phyloP scores from a whole-genome alignment of 2,888 invertebrate genomes.

The Allacma fusca region DNA sequence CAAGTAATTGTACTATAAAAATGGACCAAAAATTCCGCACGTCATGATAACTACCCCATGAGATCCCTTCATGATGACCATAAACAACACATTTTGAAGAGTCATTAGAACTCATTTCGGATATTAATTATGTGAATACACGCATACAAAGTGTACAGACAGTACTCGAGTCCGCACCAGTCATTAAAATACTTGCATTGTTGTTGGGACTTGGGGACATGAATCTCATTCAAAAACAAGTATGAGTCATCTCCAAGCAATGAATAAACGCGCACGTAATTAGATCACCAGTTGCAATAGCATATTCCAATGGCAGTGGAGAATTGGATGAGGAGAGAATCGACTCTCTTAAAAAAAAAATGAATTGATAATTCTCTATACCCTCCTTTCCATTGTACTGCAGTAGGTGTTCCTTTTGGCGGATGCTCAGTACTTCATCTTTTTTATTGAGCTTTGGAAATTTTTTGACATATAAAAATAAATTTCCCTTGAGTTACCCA shows the following conservation, averaged over 20 bases:
- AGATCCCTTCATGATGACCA: background rate
- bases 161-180: background rate
- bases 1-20: background rate
- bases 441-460: background rate
- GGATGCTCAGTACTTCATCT: background rate
- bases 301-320: background rate
- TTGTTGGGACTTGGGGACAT: background rate
- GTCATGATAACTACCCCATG: background rate
- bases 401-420: background rate
- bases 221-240: background rate
- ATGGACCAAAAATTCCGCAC: background rate
- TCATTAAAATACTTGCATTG: background rate
- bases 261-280: background rate
- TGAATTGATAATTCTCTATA: background rate
- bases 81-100: too few species aligned
- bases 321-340: background rate
- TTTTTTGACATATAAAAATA: background rate
- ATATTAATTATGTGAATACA: too few species aligned
- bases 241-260: background rate
- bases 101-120: too few species aligned
- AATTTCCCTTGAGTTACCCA: background rate
- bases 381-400: too few species aligned
- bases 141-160: too few species aligned
- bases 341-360: background rate
- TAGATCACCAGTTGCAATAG: constrained; percentile 1